Base-by-base conservation (phyloP, 2,888 invertebrate species). In the Crocallis elinguaria region DNA sequence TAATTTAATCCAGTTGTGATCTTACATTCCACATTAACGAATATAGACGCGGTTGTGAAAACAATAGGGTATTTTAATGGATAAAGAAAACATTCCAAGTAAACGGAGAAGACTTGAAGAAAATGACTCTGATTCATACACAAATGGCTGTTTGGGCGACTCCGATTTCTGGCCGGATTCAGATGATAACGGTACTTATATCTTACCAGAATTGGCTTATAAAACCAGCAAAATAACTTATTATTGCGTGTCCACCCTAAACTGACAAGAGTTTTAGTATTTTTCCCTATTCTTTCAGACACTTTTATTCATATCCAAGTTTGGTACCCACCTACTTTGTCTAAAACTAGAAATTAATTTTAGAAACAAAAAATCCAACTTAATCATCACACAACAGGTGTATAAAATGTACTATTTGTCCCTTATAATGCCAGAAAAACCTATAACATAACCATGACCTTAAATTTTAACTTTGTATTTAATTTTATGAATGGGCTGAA, bases 91-190 rank as follows among this genome's bases (percentile, higher is more conserved):
- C 59, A 68, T 69, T 54, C 67, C 79, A 27, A 84, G 71, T 63
- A 89, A 89, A 69, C 76, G 85, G 11, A 83, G 84, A 11, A 92
- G 84, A 73, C 16, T 75, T 9, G 79, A 80, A 9, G 75, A 78
- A 42, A 73, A 67, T 58, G 74, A 76, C 71, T 79, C 84, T 66
- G 62, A 81, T 25, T 55, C 69, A 37, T 84, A 87, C 60, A 84
- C 62, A 37, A 73, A 72, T 58, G 69, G 67, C 42, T 69, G 71
- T 45, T 71, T 80, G 54, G 75, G 79, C 64, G 79, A 79, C 66
- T 89, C 89, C 1, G 89, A 89, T 67, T 84, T 80, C 54, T 90
- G 88, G 88, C 81, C 86, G 0, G 86, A 85, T 53, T 80, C 87
- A n/a, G n/a, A n/a, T 0, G 88, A 85, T 3, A 77, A 74, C 60